Base-by-base conservation (phyloP, 1,140 invertebrate genomes). In the Centruroides sculpturatus region DNA sequence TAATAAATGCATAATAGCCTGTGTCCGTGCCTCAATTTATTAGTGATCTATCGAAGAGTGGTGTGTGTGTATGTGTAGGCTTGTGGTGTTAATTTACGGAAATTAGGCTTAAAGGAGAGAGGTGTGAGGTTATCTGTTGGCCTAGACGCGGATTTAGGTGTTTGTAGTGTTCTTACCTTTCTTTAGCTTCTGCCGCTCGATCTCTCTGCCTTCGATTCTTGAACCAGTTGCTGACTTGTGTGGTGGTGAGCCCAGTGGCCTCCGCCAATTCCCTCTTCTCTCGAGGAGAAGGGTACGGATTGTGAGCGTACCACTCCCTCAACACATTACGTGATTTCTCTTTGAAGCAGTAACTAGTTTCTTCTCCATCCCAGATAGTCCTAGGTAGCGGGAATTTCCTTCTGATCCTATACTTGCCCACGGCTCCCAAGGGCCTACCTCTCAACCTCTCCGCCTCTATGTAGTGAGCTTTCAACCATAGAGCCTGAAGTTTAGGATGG, bases 281-380 rank as follows among this genome's bases (percentile, higher is more conserved):
- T 52, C 93, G 76, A 0, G 92, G 92, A 64, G 89, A 87, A 23
- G 95, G 87, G 78, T 96, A 96, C 3, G 90, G 91, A 77, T 95
- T 95, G 72, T 87, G 85, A 11, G 83, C 79, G 74, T 95, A 94
- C 66, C 73, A 77, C 66, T 96, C 90, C 57, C 91, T 79, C 56
- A 96, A 76, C 12, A 93, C 86, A 55, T 85, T 88, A 64, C 92
- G 78, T 3, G 90, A 93, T 74, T 88, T 85, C 72, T 98, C 93
- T 72, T 97, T 98, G 76, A 98, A 98, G 73, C 93, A 97, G 71
- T 98, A 98, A 0, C 95, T 85, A 0, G 91, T 97, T 74, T 98
- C 93, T 71, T 98, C 94, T 0, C 95, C 95, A 73, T 98, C 95
- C 94, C 94, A 98, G 59, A 98, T 98, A 0, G 93, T 98, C 70